phyloP scores from a whole-genome alignment of 2,888 invertebrate genomes.

The Spodoptera littoralis region DNA sequence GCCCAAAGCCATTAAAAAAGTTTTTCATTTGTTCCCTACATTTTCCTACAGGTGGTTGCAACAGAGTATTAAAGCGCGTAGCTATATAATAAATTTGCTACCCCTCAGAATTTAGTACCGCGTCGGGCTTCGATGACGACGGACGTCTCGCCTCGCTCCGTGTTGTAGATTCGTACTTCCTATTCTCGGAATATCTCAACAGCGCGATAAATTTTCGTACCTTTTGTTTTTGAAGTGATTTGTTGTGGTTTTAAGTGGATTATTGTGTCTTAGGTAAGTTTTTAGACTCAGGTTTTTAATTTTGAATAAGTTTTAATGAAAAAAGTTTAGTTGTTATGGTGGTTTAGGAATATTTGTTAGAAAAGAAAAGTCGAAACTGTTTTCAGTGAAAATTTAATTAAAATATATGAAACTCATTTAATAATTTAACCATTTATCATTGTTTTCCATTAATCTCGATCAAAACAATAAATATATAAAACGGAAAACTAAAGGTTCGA shows the following conservation, averaged over 20 bases:
- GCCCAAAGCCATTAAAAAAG: conserved; percentile 20
- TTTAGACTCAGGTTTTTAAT: not conserved
- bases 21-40: conserved; percentile 7
- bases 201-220: conserved; percentile 21
- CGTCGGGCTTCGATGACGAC: conserved; percentile 31
- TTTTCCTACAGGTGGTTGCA: conserved; percentile 61
- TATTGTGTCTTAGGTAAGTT: conserved; percentile 36
- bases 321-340: not conserved
- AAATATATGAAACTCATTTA: no score
- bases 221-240: conserved; percentile 42
- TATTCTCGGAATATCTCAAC: conserved; percentile 30
- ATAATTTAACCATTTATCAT: no score
- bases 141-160: conserved; percentile 44
- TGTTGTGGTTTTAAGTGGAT: conserved; percentile 44
- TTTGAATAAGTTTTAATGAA: not conserved
- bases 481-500: no score
- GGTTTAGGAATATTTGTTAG: not conserved
- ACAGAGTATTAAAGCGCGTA: conserved; percentile 28
- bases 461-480: no score
- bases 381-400: no score
- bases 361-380: no score
- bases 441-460: no score
- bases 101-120: conserved; percentile 60
- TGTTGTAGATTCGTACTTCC: conserved; percentile 34
- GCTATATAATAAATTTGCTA: conserved; percentile 61